phyloP scores from a whole-genome alignment of 2,888 invertebrate genomes.

The Julus scandinavius region DNA sequence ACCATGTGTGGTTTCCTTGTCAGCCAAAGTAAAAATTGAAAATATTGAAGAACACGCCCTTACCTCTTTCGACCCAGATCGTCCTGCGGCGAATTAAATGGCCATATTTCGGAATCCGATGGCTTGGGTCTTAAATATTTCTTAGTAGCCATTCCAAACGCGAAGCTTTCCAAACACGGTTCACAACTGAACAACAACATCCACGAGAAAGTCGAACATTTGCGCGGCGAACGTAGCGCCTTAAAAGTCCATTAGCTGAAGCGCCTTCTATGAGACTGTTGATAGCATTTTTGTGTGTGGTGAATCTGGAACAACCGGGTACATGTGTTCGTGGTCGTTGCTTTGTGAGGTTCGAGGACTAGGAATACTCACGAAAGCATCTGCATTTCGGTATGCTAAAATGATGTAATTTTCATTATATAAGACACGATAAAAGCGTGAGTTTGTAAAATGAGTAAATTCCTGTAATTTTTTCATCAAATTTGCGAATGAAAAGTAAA shows the following conservation, averaged over 20 bases:
- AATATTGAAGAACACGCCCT: background rate
- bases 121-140: background rate
- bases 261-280: background rate
- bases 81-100: background rate
- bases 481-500: background rate
- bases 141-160: background rate
- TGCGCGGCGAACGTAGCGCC: background rate
- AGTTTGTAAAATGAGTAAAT: background rate
- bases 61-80: background rate
- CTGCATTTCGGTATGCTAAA: background rate
- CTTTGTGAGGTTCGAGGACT: background rate
- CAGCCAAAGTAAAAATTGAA: too few species aligned
- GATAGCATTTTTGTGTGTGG: background rate
- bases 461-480: background rate
- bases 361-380: background rate
- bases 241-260: background rate
- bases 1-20: too few species aligned
- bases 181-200: too few species aligned
- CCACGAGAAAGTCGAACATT: background rate
- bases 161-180: too few species aligned
- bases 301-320: background rate
- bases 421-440: background rate
- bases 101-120: background rate
- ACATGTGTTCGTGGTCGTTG: constrained; percentile 24
- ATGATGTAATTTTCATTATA: background rate